Base-by-base conservation (phyloP, 35 echinoderm and acorn worm species). In the Stichopus chloronotus region DNA sequence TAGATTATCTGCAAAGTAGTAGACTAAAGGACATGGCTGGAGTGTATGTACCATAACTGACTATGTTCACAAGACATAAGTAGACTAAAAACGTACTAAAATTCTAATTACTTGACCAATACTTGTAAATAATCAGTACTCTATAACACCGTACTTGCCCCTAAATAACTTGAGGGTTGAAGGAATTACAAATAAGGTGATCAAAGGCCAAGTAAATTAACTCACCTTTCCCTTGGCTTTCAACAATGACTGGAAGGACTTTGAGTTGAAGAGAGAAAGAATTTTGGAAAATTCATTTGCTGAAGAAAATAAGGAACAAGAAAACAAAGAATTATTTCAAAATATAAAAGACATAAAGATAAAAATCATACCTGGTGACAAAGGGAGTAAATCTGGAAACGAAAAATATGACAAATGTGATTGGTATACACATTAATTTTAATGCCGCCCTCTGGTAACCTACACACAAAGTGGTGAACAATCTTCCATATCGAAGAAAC, bases 201-300 rank as follows among this genome's bases (percentile, higher is more conserved):
- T 23, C 9, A 9, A 21, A 78, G 52, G 52, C 72, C n/a, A 0
- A 25, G 0, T 43, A 78, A 43, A 43, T 43, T 78, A 14, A 43
- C 11, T 83, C 55, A 83, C 80, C 80, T 83, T 83, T 6, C 80
- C 80, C 55, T 55, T 83, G 52, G 80, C 8, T 54, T 52, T 55
- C 9, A 83, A 9, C 80, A 83, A 11, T 56, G 55, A 8, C n/a
- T 55, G 6, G 11, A 83, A 83, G 10, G 52, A 55, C 17, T 43
- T 56, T 22, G 53, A 83, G n/a, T 56, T 57, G 80, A 7, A 83
- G 8, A 83, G 8, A 83, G 14, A 8, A 5, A 83, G 80, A 83
- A 55, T 17, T n/a, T 83, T 55, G 43, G 52, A 16, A 83, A 83
- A 83, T 83, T 55, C 25, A 43, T 1, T 17, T 9, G 43, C 80